Evolutionary conservation across 2,888 invertebrate genomes (phyloP).

Genomic region (Endomychus coccineus): DNA sequence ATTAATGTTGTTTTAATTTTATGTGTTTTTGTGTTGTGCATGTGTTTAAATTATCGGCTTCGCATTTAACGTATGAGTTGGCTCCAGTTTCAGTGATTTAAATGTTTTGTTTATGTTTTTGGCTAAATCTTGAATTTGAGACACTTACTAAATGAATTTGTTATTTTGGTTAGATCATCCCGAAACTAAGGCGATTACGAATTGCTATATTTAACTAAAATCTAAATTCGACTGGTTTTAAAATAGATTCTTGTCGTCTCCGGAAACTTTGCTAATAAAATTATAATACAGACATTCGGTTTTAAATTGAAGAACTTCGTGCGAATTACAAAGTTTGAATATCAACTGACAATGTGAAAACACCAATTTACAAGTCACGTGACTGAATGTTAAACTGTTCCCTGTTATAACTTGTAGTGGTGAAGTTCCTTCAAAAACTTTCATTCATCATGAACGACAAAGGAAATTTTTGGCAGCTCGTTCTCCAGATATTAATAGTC

Average conservation of each 20-base stretch:
- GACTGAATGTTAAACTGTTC: neutral
- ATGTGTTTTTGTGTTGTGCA: no score
- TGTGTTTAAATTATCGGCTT: no score
- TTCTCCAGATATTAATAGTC: no score
- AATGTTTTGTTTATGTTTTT: no score
- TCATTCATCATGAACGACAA: neutral
- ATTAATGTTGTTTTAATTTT: neutral
- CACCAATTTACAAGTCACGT: neutral
- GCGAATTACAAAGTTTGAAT: neutral
- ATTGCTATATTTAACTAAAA: constrained; percentile 23
- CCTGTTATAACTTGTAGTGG: neutral
- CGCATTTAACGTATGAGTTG: no score
- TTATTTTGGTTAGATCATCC: neutral
- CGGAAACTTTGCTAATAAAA: constrained; percentile 23
- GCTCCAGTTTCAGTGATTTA: no score
- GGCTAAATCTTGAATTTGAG: no score
- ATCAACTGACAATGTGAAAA: neutral
- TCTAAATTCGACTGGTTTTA: constrained; percentile 24
- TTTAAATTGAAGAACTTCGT: constrained; percentile 15
- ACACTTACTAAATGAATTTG: no score
- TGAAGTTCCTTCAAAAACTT: neutral
- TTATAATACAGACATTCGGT: constrained; percentile 18
- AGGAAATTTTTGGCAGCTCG: neutral
- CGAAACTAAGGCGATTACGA: neutral
- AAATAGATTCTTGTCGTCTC: constrained; percentile 22